Percentiles rank a stretch among this genome's conserved stretches.
phyloP scores from a whole-genome alignment of 2,888 invertebrate genomes.

The Andrena bucephala region DNA sequence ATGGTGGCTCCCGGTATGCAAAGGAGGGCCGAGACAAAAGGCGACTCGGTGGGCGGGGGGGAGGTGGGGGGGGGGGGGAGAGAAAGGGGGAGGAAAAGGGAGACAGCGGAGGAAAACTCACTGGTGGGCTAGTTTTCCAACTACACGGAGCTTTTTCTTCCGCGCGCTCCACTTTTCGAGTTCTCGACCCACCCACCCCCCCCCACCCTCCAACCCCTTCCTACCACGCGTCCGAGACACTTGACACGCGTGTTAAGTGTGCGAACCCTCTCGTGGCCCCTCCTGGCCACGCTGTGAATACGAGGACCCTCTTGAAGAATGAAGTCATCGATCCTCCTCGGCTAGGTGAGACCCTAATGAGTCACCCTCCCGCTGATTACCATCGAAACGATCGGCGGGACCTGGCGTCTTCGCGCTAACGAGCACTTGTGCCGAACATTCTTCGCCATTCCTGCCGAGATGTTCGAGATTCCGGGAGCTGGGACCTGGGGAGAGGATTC shows the following conservation, averaged over 20 bases:
- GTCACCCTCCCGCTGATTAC: slow-evolving; percentile 30
- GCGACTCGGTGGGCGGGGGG: background rate
- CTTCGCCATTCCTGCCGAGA: background rate
- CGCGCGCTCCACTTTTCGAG: slow-evolving; percentile 62
- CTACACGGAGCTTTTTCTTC: slow-evolving; percentile 47
- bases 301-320: slow-evolving; percentile 25
- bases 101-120: slow-evolving; percentile 18
- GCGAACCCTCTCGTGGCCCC: slow-evolving; percentile 35
- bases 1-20: slow-evolving; percentile 47
- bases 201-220: slow-evolving; percentile 5
- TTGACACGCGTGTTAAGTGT: slow-evolving; percentile 67
- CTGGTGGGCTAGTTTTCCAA: slow-evolving; percentile 43
- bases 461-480: background rate
- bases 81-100: background rate
- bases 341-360: slow-evolving; percentile 39
- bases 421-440: slow-evolving; percentile 19
- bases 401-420: slow-evolving; percentile 30
- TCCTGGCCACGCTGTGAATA: slow-evolving; percentile 19
- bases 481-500: background rate
- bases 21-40: slow-evolving; percentile 49
- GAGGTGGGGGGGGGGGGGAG: too few relatives aligned
- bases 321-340: slow-evolving; percentile 56
- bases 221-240: slow-evolving; percentile 30
- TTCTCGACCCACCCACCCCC: too few relatives aligned
- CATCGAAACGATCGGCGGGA: slow-evolving; percentile 40